Evolutionary conservation across 2,797 vertebrate species (phyloP).

Genomic region (Mormyrops boulengeri): DNA sequence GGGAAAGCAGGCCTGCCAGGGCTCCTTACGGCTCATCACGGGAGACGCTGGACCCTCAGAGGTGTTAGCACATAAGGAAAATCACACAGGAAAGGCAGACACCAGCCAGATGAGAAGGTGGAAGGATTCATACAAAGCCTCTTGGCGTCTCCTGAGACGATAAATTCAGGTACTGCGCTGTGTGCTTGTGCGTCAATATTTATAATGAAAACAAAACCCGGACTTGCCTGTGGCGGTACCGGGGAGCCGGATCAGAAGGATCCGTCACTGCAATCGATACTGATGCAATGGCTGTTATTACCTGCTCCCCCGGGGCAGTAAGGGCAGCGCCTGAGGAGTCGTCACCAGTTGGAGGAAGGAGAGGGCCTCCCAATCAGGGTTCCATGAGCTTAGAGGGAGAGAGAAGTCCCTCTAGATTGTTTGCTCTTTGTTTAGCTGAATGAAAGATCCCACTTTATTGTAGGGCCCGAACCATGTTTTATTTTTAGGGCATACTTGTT

Average conservation of each 20-base stretch:
- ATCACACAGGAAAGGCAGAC: neutral
- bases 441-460: neutral
- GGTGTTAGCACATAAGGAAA: neutral
- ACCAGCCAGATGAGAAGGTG: neutral
- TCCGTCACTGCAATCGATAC: neutral
- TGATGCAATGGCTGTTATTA: neutral
- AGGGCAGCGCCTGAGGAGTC: neutral
- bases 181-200: neutral
- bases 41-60: neutral
- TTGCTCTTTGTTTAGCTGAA: neutral
- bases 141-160: neutral
- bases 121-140: neutral
- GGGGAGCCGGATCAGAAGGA: neutral
- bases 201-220: neutral
- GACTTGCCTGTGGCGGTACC: neutral
- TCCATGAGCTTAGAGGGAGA: neutral
- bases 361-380: neutral
- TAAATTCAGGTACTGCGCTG: neutral
- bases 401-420: neutral
- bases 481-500: conserved; percentile 34
- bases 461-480: conserved; percentile 5
- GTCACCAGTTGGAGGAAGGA: neutral
- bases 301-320: neutral
- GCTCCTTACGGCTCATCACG: neutral
- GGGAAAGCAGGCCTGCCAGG: neutral